Evolutionary conservation across 1,140 invertebrate genomes (phyloP).

Genomic region (Steinernema feltiae): DNA sequence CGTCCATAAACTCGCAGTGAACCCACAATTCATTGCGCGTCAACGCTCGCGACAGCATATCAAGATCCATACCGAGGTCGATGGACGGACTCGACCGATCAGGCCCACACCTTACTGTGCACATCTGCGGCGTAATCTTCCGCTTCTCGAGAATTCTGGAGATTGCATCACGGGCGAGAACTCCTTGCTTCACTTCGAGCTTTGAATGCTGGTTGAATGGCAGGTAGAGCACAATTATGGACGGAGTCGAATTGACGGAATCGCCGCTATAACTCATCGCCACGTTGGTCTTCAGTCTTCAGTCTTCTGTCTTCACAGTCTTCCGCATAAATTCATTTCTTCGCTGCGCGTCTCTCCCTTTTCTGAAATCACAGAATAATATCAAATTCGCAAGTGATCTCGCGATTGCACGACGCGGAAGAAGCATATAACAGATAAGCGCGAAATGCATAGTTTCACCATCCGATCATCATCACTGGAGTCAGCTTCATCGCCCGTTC

Average conservation of each 20-base stretch:
- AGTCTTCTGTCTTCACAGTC: background rate
- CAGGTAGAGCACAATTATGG: conserved; percentile 15
- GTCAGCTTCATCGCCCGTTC: background rate
- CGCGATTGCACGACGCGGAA: too few relatives aligned
- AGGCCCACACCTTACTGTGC: background rate
- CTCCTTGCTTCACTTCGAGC: background rate
- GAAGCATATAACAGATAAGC: too few relatives aligned
- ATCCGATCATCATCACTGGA: background rate
- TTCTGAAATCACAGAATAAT: too few relatives aligned
- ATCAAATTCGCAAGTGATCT: too few relatives aligned
- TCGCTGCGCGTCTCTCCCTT: background rate
- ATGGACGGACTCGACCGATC: background rate
- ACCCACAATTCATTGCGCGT: conserved; percentile 35
- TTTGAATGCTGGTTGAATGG: conserved; percentile 2
- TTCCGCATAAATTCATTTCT: background rate
- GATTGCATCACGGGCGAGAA: background rate
- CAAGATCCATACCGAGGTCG: conserved; percentile 27
- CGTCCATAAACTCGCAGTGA: conserved; percentile 34
- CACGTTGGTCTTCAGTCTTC: background rate
- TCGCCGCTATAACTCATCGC: background rate
- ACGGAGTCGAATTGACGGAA: background rate
- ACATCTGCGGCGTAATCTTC: conserved; percentile 10
- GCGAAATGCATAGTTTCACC: too few relatives aligned
- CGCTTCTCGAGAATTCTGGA: background rate
- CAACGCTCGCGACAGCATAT: conserved; percentile 21